Base-by-base conservation (phyloP, 2,888 invertebrate species). In the Chymomyza procnemis region DNA sequence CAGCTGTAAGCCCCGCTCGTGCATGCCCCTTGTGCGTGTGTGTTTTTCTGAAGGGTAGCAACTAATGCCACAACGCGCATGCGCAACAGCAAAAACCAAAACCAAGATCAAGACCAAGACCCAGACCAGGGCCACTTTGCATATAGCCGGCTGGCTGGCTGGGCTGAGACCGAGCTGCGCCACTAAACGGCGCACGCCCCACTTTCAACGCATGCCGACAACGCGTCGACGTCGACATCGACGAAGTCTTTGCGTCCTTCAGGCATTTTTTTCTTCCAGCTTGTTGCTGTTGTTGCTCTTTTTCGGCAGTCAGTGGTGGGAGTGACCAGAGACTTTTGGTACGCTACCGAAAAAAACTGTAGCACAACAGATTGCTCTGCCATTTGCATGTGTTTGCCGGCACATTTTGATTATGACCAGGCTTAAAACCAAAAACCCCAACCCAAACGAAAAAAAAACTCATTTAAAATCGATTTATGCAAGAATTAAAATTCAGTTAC, bases 381-480 rank as follows among this genome's bases (percentile, higher is more conserved):
- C 72, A 86, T 85, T 86, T 86, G 85, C 79, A 86, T 86, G 82
- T 72, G 54, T 16, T n/a, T 30, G 76, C 68, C 74, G 63, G 62
- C 70, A 59, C 58, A 71, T 63, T 77, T 82, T 87, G 84, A 87
- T 82, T 80, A 78, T 76, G 73, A 68, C 34, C 54, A 54, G 61
- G 26, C 12, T n/a, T 48, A 56, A 22, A 34, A 58, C 52, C 58
- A 69, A 79, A 75, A 30, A 41, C 34, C 12, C 26, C 4, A 26
- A 26, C 26, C 4, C 26, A 26, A 65, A 54, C 61, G 52, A 56
- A 30, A 56, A 30, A 30, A 79, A 81, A 87, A 84, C 88, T 88
- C 89, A 88, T 88, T 88, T 88, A 89, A 88, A 89, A 88, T 89
- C 88, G 89, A 88, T 88, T 89, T 89, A 88, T 80, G 85, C 76